phyloP scores from a whole-genome alignment of 2,113 vertebrate species.

The Gallinago undulata region DNA sequence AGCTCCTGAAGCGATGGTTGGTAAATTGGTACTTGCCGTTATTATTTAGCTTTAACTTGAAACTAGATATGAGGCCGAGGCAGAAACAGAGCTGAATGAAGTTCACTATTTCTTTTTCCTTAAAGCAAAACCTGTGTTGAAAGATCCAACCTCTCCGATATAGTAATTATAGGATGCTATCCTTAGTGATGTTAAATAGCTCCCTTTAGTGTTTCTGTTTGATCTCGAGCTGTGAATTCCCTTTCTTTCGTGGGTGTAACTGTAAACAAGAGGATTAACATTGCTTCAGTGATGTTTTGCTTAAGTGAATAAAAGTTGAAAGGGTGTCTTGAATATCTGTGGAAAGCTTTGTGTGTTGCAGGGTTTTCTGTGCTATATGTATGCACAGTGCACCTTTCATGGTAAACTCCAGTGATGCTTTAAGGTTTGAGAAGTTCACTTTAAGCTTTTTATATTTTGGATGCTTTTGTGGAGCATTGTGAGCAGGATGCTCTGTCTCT shows the following conservation, averaged over 20 bases:
- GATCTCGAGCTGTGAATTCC: slow-evolving; percentile 62
- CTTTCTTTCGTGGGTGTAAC: slow-evolving; percentile 66
- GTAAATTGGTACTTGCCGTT: background rate
- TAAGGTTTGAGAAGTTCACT: background rate
- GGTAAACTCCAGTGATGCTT: background rate
- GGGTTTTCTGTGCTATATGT: background rate
- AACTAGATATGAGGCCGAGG: background rate
- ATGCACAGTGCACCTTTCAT: slow-evolving; percentile 5
- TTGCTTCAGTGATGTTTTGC: slow-evolving; percentile 58
- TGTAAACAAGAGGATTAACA: slow-evolving; percentile 72
- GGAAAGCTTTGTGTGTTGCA: slow-evolving; percentile 39
- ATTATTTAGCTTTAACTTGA: background rate
- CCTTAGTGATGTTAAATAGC: slow-evolving; percentile 65
- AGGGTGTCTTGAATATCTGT: slow-evolving; percentile 44
- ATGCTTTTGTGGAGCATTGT: background rate
- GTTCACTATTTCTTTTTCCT: background rate
- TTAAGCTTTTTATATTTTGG: slow-evolving; percentile 11
- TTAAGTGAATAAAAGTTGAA: slow-evolving; percentile 54
- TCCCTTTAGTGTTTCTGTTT: slow-evolving; percentile 49
- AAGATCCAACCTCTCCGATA: background rate
- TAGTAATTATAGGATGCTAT: slow-evolving; percentile 59
- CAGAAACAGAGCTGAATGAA: background rate
- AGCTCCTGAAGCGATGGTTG: background rate
- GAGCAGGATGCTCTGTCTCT: background rate
- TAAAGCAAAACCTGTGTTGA: slow-evolving; percentile 14